Evolutionary conservation across 2,113 vertebrate species (phyloP), one percentile per base, ranked within the genome.

Genomic region (Onychostruthus taczanowskii): DNA sequence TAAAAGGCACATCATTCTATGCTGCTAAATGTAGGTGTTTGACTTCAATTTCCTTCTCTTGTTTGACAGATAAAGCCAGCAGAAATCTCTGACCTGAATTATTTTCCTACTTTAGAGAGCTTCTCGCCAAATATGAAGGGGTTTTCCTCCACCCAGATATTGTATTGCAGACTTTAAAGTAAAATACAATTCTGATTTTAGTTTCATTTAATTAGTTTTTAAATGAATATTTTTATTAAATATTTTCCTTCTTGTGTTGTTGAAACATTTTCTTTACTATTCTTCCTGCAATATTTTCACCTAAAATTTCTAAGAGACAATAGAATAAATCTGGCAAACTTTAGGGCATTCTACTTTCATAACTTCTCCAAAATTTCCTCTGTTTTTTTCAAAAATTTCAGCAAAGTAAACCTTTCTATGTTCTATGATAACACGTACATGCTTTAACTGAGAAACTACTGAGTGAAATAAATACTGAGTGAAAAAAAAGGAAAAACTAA

Each of bases 81-180:
- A 69, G 59, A 77, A 87, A 62, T 66, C 56, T 76, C 53, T 79
- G 35, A 56, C 23, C 35, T 62, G 47, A 89, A 58, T 37, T 56
- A 11, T 87, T 28, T 49, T 49, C 64, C 66, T 37, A 20, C 20
- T 24, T 80, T 46, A 84, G 72, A 59, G 18, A 63, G 10, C 6
- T 37, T 17, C 49, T 55, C 58, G 44, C 28, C 22, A 79, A 66
- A 76, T 9, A 56, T 1, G 11, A 72, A 41, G 11, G 56, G 21
- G 0, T 1, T 52, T 76, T 24, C 7, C 27, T 39, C 11, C 13
- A 28, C 20, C 8, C 1, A 1, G 22, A 27, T n/a, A 49, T 5
- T 69, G 43, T 27, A 53, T 11, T 31, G 24, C 6, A 78, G 64
- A 69, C 49, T 75, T 73, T 37, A 68, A 89, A 43, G n/a, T 18